Evolutionary conservation across 2,888 invertebrate genomes (phyloP), one percentile per base, ranked within the genome.

Genomic region (Xestia xanthographa): DNA sequence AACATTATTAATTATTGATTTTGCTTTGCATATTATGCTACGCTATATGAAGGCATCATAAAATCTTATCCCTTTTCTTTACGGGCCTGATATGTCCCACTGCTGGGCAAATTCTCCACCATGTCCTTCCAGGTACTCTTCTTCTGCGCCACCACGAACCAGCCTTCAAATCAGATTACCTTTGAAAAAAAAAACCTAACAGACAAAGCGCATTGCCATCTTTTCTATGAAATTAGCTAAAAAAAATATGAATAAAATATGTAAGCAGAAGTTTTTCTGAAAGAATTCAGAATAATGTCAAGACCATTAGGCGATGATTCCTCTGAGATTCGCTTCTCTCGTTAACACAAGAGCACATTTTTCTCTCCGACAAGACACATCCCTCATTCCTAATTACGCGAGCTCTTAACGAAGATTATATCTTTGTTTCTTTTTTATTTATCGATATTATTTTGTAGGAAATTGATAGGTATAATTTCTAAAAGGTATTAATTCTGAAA

Each of bases 361-460:
- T 86, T 91, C 91, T 86, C 77, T 53, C 73, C 58, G 87, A 84
- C 84, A 88, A 90, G 88, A 90, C 86, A 85, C 89, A 91, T 92
- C 88, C 87, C 89, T 90, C 90, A 90, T 87, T 88, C 86, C 87
- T 91, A 91, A 91, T 91, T 90, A 90, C 87, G 75, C 82, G 76
- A 79, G 81, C 82, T 85, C 89, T 87, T 87, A 88, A 58, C 72
- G 66, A 50, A 76, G 66, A 79, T 70, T 77, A 50, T 75, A 34
- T 72, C n/a, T 67, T n/a, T 26, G 41, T 71, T 45, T 9, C 5
- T 34, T 58, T 58, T 58, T 66, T 63, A 75, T 67, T 71, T 72
- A 69, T 74, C 73, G 68, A 50, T 58, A 58, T 29, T 43, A 72
- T 56, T 50, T 43, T 8, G 29, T 41, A 41, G 4, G 8, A 34